These are phyloP conservation scores for Euborellia annulipes DNA, from an alignment of 1,140 invertebrate genomes.

Conservation along the genomic window DNA sequence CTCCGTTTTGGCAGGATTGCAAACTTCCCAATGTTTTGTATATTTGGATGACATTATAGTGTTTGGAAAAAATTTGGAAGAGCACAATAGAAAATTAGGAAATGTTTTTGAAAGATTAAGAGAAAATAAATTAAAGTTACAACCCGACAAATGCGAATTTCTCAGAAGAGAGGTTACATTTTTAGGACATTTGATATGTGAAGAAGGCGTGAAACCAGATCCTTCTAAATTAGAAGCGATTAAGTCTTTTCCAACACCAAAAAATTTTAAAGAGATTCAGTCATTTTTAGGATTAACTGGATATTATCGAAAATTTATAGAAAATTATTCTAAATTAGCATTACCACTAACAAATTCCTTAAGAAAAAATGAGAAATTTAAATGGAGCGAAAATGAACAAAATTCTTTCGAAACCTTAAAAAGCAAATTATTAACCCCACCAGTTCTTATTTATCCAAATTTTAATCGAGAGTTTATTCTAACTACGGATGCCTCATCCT, in stretches of 20 bases:
- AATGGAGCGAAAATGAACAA: constrained; percentile 11
- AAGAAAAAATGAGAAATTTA: constrained; percentile 15
- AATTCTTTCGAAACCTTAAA: constrained; percentile 11
- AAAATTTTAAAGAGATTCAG: constrained; percentile 19
- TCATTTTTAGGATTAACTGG: constrained; percentile 16
- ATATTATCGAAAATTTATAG: constrained; percentile 17
- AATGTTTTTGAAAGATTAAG: constrained; percentile 11
- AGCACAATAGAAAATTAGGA: constrained; percentile 5
- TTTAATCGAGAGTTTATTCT: constrained; percentile 20
- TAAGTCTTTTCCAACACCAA: constrained; percentile 17
- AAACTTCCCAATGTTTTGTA: constrained; percentile 12
- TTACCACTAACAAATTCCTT: constrained; percentile 18
- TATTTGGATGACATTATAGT: constrained; percentile 23
- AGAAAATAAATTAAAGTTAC: constrained; percentile 11
- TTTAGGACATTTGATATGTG: constrained; percentile 14
- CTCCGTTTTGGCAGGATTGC: constrained; percentile 18
- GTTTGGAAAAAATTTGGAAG: neutral
- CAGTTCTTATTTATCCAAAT: constrained; percentile 18
- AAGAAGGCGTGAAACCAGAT: constrained; percentile 12
- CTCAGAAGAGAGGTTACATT: constrained; percentile 10
- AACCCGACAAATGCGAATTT: constrained; percentile 16
- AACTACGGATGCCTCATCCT: constrained; percentile 18
- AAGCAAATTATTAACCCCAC: constrained; percentile 7
- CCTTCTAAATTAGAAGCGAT: constrained; percentile 17
- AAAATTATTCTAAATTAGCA: constrained; percentile 18